Evolutionary conservation across 2,888 invertebrate genomes (phyloP).

Genomic region (Diarsia mendica): DNA sequence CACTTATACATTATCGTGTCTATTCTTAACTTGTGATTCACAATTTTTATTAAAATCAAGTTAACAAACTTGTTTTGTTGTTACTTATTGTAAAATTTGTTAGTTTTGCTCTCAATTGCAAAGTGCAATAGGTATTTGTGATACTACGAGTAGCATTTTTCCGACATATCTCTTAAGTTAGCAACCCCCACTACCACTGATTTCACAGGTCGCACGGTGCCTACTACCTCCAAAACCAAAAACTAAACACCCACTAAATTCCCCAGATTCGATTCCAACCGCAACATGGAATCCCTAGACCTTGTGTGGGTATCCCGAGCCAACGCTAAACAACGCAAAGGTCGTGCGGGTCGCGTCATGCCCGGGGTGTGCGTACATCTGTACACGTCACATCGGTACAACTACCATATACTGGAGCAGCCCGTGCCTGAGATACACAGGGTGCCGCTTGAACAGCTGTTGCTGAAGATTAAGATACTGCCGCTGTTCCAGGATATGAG

Average conservation of each 20-base stretch:
- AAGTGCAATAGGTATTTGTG: no score
- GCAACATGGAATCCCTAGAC: conserved; percentile 96
- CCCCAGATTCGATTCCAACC: conserved; percentile 93
- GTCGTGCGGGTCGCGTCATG: conserved; percentile 97
- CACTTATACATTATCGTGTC: no score
- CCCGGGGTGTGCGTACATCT: conserved; percentile 96
- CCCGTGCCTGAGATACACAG: conserved; percentile 97
- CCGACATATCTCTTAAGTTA: no score
- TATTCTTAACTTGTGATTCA: no score
- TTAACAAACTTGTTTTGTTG: no score
- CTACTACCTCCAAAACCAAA: no score
- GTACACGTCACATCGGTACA: conserved; percentile 94
- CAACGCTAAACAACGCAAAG: conserved; percentile 96
- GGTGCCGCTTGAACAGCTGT: conserved; percentile 95
- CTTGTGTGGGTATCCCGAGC: conserved; percentile 97
- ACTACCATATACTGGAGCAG: conserved; percentile 92
- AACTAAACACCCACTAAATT: neutral
- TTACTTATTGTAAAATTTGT: no score
- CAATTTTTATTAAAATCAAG: no score
- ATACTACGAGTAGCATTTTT: no score
- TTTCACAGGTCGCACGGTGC: no score
- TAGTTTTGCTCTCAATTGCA: no score
- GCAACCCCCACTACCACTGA: no score
- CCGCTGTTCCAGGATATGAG: conserved; percentile 86
- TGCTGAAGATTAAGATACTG: conserved; percentile 94